Percentiles rank a stretch among this genome's conserved stretches.
Conservation (phyloP, 2,888 invertebrate species). For the Cryptosula pallasiana region DNA sequence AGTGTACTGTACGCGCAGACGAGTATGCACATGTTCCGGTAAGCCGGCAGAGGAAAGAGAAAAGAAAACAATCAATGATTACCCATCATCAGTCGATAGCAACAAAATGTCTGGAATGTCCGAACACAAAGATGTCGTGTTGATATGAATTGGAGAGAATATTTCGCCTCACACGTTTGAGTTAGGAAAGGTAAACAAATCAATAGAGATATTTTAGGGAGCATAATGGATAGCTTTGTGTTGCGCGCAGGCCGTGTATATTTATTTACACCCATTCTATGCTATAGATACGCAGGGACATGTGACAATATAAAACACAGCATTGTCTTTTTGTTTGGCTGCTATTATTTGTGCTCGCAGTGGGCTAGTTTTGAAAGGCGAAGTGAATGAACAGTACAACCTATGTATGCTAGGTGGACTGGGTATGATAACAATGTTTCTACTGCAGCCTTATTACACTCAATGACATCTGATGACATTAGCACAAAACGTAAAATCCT, state of each 20-base stretch:
- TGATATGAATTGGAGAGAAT: neutral
- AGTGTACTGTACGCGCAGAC: too few species aligned
- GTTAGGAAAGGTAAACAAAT: constrained; percentile 11
- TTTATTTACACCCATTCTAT: neutral
- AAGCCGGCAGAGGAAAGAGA: neutral
- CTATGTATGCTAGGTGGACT: too few species aligned
- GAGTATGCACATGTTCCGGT: too few species aligned
- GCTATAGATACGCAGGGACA: neutral
- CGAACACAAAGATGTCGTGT: neutral
- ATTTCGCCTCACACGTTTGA: constrained; percentile 10
- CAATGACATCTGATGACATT: too few species aligned
- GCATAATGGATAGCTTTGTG: neutral
- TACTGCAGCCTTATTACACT: too few species aligned
- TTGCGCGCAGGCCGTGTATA: neutral
- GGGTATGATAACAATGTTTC: too few species aligned
- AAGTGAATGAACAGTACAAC: too few species aligned
- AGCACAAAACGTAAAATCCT: too few species aligned
- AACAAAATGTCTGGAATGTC: constrained; percentile 8
- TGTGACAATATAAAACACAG: neutral
- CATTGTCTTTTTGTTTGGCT: constrained; percentile 17
- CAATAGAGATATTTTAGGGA: constrained; percentile 1
- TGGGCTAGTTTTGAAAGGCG: too few species aligned
- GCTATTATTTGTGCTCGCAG: too few species aligned
- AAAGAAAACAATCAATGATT: neutral
- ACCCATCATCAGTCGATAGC: neutral